These are phyloP conservation scores for Urosaurus nigricauda DNA, from an alignment of 2,797 vertebrate species.

Conservation along the genomic window DNA sequence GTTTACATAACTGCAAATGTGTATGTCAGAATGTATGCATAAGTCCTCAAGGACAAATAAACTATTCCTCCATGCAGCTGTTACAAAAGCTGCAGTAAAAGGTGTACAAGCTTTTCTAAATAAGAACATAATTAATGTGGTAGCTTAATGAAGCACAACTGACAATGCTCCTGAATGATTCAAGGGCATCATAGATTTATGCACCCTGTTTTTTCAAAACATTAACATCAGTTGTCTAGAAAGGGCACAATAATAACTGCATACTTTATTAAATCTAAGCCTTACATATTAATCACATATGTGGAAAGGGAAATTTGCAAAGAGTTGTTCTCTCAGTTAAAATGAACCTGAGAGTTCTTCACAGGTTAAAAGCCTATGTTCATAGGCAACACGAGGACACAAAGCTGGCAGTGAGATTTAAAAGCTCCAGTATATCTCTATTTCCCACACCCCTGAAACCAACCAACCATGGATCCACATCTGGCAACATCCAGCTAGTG, in stretches of 20 bases:
- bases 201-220: conserved; percentile 32
- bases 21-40: conserved; percentile 8
- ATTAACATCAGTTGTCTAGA: conserved; percentile 30
- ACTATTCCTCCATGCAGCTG: conserved; percentile 31
- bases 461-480: not conserved
- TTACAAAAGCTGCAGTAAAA: conserved; percentile 41
- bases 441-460: not conserved
- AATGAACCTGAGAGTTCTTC: not conserved
- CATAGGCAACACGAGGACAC: not conserved
- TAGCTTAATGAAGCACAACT: conserved; percentile 50
- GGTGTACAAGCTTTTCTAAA: conserved; percentile 39
- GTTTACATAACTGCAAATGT: conserved; percentile 20
- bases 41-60: conserved; percentile 43
- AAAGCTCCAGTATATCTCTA: too few relatives aligned
- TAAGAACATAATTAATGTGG: conserved; percentile 44
- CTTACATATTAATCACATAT: conserved; percentile 23
- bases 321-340: not conserved
- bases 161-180: conserved; percentile 39
- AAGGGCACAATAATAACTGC: conserved; percentile 21
- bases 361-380: not conserved
- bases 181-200: conserved; percentile 51
- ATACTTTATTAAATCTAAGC: conserved; percentile 22
- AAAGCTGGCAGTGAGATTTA: not conserved
- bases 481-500: not conserved
- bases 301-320: not conserved